Evolutionary conservation across 2,888 invertebrate genomes (phyloP).

Genomic region (Dicycla oo): DNA sequence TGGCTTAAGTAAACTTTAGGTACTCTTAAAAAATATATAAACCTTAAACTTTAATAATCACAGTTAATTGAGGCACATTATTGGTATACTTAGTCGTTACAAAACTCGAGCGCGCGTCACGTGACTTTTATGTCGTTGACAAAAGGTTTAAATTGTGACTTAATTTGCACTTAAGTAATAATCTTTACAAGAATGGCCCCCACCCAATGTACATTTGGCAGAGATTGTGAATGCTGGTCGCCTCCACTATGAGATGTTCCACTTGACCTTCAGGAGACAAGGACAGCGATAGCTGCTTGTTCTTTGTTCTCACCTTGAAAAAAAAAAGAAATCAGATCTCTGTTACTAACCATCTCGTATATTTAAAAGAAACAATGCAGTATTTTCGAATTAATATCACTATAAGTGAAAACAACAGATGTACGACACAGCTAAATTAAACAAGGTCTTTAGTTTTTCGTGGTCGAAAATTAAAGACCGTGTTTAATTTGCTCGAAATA

Average conservation of each 20-base stretch:
- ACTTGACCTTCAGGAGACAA: conserved; percentile 98
- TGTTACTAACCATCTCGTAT: not conserved
- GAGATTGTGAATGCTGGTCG: conserved; percentile 96
- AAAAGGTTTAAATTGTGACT: conserved; percentile 4
- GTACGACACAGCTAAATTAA: conserved; percentile 16
- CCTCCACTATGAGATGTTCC: conserved; percentile 97
- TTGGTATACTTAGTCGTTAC: not conserved
- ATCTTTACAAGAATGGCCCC: conserved; percentile 95
- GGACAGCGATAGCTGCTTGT: conserved; percentile 92
- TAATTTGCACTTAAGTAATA: not conserved
- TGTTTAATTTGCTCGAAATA: conserved; percentile 22
- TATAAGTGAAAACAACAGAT: conserved; percentile 7
- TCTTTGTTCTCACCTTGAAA: conserved; percentile 90
- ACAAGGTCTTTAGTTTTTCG: not conserved
- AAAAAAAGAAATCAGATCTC: conserved; percentile 8
- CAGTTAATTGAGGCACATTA: conserved; percentile 38
- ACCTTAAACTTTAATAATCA: conserved; percentile 36
- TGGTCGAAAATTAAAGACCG: too few relatives aligned
- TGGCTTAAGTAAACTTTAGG: conserved; percentile 1
- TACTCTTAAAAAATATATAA: conserved; percentile 31
- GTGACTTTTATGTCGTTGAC: not conserved
- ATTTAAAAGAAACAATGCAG: conserved; percentile 12
- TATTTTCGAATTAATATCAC: conserved; percentile 3
- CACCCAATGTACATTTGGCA: conserved; percentile 99
- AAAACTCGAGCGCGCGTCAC: not conserved